Conservation (phyloP, 2,888 invertebrate species). For the Omphaloscelis lunosa region DNA sequence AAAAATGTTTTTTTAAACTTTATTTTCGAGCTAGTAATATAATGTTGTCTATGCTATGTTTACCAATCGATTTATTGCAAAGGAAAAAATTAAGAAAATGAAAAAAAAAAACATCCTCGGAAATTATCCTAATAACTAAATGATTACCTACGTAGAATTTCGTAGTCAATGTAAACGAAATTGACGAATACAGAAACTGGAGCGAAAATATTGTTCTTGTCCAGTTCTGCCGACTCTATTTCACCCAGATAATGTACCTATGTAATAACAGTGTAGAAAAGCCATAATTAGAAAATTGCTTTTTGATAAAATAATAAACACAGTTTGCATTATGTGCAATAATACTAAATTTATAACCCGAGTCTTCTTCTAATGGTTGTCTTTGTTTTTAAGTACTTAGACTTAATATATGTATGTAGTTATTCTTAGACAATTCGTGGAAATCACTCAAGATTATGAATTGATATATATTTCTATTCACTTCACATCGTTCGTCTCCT, state of each 20-base stretch:
- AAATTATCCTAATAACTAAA: conserved; percentile 41
- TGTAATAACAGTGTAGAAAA: conserved; percentile 54
- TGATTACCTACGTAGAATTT: conserved; percentile 47
- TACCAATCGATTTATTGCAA: conserved; percentile 43
- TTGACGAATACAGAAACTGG: conserved; percentile 45
- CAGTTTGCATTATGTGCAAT: conserved; percentile 37
- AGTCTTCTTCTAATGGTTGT: conserved; percentile 63
- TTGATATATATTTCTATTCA: conserved; percentile 60
- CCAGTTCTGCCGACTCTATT: conserved; percentile 37
- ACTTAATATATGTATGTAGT: conserved; percentile 58
- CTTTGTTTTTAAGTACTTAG: conserved; percentile 64
- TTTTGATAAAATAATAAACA: conserved; percentile 33
- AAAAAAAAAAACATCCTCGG: conserved; percentile 42
- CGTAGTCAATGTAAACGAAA: conserved; percentile 52
- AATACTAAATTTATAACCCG: conserved; percentile 48
- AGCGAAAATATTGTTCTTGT: conserved; percentile 20
- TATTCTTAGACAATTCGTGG: conserved; percentile 55
- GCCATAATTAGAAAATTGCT: conserved; percentile 32
- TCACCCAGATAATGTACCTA: conserved; percentile 39
- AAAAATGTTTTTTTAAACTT: conserved; percentile 38
- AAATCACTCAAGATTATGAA: conserved; percentile 41
- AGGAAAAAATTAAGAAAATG: conserved; percentile 29
- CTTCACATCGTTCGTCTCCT: conserved; percentile 65
- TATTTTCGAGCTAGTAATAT: conserved; percentile 50
- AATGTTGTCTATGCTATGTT: conserved; percentile 57